Percentiles rank a stretch among this genome's conserved stretches.
Evolutionary conservation across 2,888 invertebrate genomes (phyloP).

Genomic region (Mesorhabditis spiculigera): DNA sequence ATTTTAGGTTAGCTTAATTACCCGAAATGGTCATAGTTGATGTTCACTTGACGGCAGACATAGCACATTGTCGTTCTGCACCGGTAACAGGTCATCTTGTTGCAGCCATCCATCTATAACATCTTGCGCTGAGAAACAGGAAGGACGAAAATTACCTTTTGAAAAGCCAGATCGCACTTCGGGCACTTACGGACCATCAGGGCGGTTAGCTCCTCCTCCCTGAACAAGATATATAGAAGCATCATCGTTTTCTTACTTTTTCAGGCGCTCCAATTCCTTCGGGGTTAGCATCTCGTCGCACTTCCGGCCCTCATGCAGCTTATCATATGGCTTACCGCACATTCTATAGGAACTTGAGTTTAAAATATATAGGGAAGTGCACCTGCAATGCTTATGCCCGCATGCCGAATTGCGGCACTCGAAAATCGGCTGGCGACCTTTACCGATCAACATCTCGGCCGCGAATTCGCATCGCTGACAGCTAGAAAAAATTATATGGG

Average conservation of each 20-base stretch:
- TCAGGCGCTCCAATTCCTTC: background rate
- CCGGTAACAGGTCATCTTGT: background rate
- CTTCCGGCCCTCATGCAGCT: background rate
- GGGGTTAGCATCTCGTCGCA: background rate
- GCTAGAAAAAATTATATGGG: background rate
- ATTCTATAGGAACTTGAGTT: background rate
- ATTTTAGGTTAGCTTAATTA: background rate
- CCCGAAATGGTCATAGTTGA: conserved; percentile 4
- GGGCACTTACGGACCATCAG: conserved; percentile 2
- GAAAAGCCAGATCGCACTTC: background rate
- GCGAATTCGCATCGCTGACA: conserved; percentile 1
- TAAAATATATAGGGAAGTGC: background rate
- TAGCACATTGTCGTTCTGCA: background rate
- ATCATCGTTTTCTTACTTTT: background rate
- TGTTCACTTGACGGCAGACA: background rate
- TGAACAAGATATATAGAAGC: background rate
- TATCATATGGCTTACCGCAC: background rate
- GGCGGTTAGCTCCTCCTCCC: background rate
- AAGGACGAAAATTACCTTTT: background rate
- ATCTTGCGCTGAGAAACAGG: background rate
- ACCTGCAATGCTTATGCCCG: conserved; percentile 4
- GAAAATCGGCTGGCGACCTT: background rate
- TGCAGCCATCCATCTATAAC: background rate
- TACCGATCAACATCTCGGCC: background rate
- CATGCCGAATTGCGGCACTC: background rate